These are phyloP conservation scores for Drosophila gaucha DNA, from an alignment of 2,888 invertebrate species.

Conservation along the genomic window DNA sequence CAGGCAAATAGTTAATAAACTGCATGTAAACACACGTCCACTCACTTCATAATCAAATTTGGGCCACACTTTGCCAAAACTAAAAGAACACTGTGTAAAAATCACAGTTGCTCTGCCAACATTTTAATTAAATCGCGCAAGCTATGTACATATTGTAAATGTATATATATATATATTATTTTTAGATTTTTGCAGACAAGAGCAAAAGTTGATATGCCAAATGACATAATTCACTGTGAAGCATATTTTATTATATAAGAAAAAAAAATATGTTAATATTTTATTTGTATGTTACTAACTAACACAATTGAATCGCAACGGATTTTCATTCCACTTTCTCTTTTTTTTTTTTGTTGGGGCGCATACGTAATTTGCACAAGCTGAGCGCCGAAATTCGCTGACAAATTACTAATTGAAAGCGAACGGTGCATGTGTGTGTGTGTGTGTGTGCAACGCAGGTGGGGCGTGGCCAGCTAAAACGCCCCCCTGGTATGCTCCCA, in stretches of 20 bases:
- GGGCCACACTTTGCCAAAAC: conserved; percentile 6
- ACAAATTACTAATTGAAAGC: conserved; percentile 78
- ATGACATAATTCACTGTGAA: conserved; percentile 8
- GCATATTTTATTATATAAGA: conserved; percentile 39
- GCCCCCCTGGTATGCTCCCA: conserved; percentile 50
- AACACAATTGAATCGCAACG: conserved; percentile 61
- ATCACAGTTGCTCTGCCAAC: conserved; percentile 11
- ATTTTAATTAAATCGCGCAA: conserved; percentile 56
- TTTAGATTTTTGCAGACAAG: conserved; percentile 9
- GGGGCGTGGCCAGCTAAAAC: conserved; percentile 32
- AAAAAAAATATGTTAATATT: not conserved
- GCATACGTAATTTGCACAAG: conserved; percentile 58
- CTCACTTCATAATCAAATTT: conserved; percentile 12
- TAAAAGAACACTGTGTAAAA: no score
- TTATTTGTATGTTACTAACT: conserved; percentile 29
- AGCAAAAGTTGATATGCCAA: conserved; percentile 12
- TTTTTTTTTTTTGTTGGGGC: conserved; percentile 21
- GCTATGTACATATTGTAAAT: not conserved
- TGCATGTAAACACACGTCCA: conserved; percentile 1
- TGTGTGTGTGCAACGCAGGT: conserved; percentile 20
- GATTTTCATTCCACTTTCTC: conserved; percentile 6
- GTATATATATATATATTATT: conserved; percentile 2
- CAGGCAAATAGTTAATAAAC: not conserved
- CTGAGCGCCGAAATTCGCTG: conserved; percentile 54
- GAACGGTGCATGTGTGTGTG: conserved; percentile 33